Conservation (phyloP, 92 coral and sea anemone genomes). For the Chrysogorgia sp. region DNA sequence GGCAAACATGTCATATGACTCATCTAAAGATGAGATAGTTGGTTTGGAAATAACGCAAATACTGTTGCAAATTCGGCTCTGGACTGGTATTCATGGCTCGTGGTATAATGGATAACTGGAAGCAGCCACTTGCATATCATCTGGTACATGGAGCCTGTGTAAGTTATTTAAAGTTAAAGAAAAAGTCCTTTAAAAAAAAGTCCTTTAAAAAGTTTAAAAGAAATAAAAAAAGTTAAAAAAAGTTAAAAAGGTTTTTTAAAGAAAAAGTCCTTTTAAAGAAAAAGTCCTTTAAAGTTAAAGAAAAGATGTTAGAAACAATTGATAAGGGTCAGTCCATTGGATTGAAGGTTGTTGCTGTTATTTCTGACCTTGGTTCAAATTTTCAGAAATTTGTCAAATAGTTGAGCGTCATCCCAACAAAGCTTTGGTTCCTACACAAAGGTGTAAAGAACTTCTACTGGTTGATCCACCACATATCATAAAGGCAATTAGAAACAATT, state of each 20-base stretch:
- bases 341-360: constrained; percentile 11
- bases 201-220: no score
- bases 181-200: no score
- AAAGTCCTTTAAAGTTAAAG: constrained; percentile 8
- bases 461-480: constrained; percentile 29
- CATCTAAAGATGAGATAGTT: constrained; percentile 27
- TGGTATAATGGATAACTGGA: constrained; percentile 28
- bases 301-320: constrained; percentile 12
- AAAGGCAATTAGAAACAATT: constrained; percentile 16
- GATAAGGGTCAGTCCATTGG: constrained; percentile 24
- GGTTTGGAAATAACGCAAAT: neutral
- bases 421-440: constrained; percentile 11
- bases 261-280: no score
- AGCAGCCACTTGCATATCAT: constrained; percentile 41
- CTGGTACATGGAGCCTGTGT: constrained; percentile 10
- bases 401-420: neutral
- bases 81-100: constrained; percentile 30
- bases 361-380: constrained; percentile 46
- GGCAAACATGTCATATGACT: constrained; percentile 14
- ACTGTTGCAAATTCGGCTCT: neutral
- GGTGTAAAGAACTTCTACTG: neutral
- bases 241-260: no score
- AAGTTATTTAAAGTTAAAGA: neutral
- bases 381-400: constrained; percentile 13
- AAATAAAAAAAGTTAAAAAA: no score